Base-by-base conservation (phyloP, 2,888 invertebrate genomes). In the Dynastes maya region DNA sequence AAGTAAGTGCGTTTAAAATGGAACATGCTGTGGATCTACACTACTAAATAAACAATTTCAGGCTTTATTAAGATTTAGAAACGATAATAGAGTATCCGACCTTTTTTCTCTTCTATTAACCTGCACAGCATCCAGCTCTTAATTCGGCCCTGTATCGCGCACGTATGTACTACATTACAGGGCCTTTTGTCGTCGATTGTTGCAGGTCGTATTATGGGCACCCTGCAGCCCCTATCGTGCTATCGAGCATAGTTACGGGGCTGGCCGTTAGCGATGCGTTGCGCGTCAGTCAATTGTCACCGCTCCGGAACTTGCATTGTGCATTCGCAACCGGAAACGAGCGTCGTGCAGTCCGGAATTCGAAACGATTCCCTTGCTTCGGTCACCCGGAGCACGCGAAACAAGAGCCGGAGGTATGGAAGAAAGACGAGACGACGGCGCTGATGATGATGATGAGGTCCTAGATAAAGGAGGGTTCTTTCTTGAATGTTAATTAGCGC, bases 301-400 rank as follows among this genome's bases (percentile, higher is more conserved):
- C 83, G 83, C 82, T 80, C 85, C 86, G 87, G 86, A 87, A 85
- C 85, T 85, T 85, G 86, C 86, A 86, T 86, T 87, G 86, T 87
- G 87, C 86, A 87, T 84, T 86, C 85, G 84, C 85, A 86, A 84
- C 88, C 88, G 88, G 88, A 89, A 88, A 88, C 88, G 87, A 86
- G 86, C 86, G 85, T 85, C 85, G 85, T 86, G 86, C 86, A 86
- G 84, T 84, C 71, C 83, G 85, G 84, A 86, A 85, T 86, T 55
- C 85, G 76, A 80, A 81, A 75, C 55, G 61, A 32, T 71, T 29
- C 77, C 58, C 68, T 76, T 37, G 51, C 71, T 40, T 55, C 51
- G 8, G 27, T 22, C 22, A n/a, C 37, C 55, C 29, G 29, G 13
- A 16, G 16, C 37, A 37, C 37, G 67, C 67, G 67, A 45, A 67